A percentile compares a stretch with the other conserved stretches of the same genome.
These are phyloP conservation scores for Orthochromis malagaraziensis DNA, from an alignment of 2,113 vertebrate species.

Conservation along the genomic window DNA sequence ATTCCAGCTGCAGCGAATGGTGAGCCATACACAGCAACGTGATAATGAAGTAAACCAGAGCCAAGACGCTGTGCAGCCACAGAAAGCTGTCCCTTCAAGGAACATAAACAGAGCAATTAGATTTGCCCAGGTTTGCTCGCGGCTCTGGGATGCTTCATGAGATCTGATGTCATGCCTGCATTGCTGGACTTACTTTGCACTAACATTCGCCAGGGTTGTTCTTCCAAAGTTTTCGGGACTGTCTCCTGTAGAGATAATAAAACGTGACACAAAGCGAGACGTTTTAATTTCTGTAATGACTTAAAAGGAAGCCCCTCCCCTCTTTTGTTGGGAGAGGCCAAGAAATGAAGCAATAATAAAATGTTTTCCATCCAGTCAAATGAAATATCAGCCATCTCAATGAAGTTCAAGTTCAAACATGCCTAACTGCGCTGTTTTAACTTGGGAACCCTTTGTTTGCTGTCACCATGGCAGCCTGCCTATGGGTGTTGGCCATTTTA, in stretches of 20 bases:
- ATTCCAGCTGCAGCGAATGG: constrained; percentile 82
- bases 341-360: constrained; percentile 20
- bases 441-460: constrained; percentile 32
- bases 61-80: constrained; percentile 89
- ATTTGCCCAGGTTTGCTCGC: neutral
- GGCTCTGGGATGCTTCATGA: constrained; percentile 7
- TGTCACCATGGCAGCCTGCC: constrained; percentile 35
- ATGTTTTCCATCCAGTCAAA: neutral
- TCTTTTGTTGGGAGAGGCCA: constrained; percentile 3
- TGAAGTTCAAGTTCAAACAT: constrained; percentile 17
- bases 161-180: neutral
- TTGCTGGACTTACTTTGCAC: constrained; percentile 78
- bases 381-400: neutral
- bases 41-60: constrained; percentile 89
- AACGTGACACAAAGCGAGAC: constrained; percentile 26
- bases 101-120: neutral
- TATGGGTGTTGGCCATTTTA: constrained; percentile 27
- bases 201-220: constrained; percentile 91
- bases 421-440: constrained; percentile 3
- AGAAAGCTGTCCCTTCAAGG: constrained; percentile 79
- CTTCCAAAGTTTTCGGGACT: constrained; percentile 88
- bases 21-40: constrained; percentile 87
- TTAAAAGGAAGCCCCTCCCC: neutral
- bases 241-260: constrained; percentile 75
- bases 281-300: constrained; percentile 1